Evolutionary conservation across 2,888 invertebrate species (phyloP), one percentile per base, ranked within the genome.

Genomic region (Odontocerum albicorne): DNA sequence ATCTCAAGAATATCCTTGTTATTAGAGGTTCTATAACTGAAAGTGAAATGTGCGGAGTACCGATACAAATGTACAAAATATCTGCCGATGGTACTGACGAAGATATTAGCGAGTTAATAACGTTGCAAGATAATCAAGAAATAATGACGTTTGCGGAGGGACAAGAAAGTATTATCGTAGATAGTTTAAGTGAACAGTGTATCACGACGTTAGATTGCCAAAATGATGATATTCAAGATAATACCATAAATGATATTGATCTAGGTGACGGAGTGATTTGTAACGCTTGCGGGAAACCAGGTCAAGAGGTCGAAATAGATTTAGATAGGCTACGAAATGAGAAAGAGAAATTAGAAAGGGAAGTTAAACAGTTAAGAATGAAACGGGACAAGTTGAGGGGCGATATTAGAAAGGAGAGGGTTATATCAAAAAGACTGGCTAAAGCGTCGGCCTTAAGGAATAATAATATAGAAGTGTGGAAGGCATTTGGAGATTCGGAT

Each of bases 301-400:
- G 44, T 1, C 8, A 8, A 13, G 51, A 51, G 15, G 44, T 70
- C 3, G 66, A 67, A 3, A 69, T 70, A 45, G 67, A 70, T 43
- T 44, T 71, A n/a, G 66, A 67, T 1, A 68, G 69, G n/a, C 62
- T 71, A 10, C 65, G 67, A 3, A 67, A 68, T 1, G 71, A 71
- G 40, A 66, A 67, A 17, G 65, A 63, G 2, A 69, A 69, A 52
- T 54, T 71, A 2, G 64, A 64, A 49, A 67, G 67, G 7, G 71
- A 71, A 60, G 70, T 69, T 15, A 70, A 69, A 49, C 65, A 68
- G 64, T 58, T 71, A 4, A 70, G 69, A 43, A 61, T 70, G 13
- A 70, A 71, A 36, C 67, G 68, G 38, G 67, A 68, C 45, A 49
- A 44, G 21, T 20, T 57, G 33, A 52, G 42, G 21, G 49, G 38